phyloP scores from a whole-genome alignment of 2,797 vertebrate genomes.

The Melanotaenia maccullochi region DNA sequence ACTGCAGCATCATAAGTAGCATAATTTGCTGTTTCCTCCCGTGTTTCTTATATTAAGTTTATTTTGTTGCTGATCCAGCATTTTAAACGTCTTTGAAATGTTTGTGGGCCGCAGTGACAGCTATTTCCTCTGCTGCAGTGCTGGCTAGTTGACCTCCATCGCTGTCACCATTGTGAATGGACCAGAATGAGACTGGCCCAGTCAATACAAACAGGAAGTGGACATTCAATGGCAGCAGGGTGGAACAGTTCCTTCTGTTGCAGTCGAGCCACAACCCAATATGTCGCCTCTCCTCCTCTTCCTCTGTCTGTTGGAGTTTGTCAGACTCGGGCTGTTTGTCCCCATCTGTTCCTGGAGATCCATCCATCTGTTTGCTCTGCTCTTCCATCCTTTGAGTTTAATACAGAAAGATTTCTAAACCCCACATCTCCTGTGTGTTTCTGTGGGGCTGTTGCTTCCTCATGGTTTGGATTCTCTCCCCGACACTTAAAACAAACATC shows the following conservation, averaged over 20 bases:
- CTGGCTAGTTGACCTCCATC: conserved; percentile 25
- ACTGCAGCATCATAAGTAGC: too few relatives aligned
- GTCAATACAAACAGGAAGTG: conserved; percentile 85
- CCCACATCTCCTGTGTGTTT: background rate
- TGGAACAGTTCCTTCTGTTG: conserved; percentile 85
- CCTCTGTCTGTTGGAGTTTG: conserved; percentile 11
- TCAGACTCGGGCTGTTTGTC: conserved; percentile 17
- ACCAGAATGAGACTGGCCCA: conserved; percentile 22
- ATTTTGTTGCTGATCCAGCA: background rate
- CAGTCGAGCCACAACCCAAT: conserved; percentile 52
- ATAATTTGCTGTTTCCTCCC: background rate
- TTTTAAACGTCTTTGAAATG: background rate
- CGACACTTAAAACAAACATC: background rate
- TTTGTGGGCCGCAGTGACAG: background rate
- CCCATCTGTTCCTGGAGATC: conserved; percentile 4
- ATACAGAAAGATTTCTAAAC: background rate
- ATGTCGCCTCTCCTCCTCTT: conserved; percentile 45
- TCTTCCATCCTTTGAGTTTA: background rate
- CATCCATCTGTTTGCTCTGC: too few relatives aligned
- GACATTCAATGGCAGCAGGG: conserved; percentile 87
- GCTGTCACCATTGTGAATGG: conserved; percentile 55
- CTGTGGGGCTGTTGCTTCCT: background rate
- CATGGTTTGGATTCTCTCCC: conserved; percentile 3
- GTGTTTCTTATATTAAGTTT: background rate
- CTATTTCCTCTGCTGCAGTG: conserved; percentile 26